Conservation (phyloP, 2,888 invertebrate genomes). For the Euplexia lucipara region DNA sequence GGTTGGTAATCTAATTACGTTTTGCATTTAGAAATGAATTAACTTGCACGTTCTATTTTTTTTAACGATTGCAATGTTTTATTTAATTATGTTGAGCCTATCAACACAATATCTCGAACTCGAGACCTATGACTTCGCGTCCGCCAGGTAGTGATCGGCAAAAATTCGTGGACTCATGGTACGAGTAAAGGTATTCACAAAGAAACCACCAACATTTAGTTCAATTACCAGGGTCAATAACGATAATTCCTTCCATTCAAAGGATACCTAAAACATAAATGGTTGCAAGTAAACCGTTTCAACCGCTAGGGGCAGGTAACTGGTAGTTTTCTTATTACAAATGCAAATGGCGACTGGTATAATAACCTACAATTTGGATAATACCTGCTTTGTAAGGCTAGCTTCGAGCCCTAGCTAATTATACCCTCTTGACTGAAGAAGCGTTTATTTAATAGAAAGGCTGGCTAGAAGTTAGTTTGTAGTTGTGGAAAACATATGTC, state of each 20-base stretch:
- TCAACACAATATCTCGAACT: too few species aligned
- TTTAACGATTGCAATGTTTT: too few species aligned
- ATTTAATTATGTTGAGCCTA: too few species aligned
- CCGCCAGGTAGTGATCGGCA: too few species aligned
- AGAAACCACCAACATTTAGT: neutral
- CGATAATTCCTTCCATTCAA: neutral
- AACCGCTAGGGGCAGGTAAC: slow-evolving; percentile 41
- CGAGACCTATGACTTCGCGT: too few species aligned
- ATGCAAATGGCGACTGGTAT: slow-evolving; percentile 61
- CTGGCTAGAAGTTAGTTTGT: neutral
- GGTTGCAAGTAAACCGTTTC: slow-evolving; percentile 16
- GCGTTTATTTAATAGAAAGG: neutral
- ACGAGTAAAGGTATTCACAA: too few species aligned
- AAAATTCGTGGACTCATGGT: too few species aligned
- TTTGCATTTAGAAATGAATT: too few species aligned
- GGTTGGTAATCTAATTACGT: too few species aligned
- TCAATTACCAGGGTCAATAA: neutral
- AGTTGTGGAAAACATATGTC: too few species aligned
- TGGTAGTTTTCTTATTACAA: slow-evolving; percentile 65
- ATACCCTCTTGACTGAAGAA: neutral
- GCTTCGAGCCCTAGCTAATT: neutral
- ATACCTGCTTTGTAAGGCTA: slow-evolving; percentile 34
- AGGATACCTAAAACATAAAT: neutral
- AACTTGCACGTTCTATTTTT: too few species aligned
- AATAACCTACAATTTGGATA: slow-evolving; percentile 59